Evolutionary conservation across 2,797 vertebrate genomes (phyloP).

Genomic region (Eutrigla gurnardus): DNA sequence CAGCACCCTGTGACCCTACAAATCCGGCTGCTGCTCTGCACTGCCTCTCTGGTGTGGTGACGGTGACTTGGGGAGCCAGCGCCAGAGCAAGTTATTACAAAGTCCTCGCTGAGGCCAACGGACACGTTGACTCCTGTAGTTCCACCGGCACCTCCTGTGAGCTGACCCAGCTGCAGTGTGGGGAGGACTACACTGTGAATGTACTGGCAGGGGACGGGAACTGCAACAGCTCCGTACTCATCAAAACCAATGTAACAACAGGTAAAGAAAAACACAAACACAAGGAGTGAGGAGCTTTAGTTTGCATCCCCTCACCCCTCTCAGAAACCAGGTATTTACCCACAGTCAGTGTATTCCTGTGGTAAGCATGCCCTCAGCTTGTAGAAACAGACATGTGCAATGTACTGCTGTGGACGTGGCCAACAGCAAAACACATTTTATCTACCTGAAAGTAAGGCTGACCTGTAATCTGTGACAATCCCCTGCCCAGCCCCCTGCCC

Average conservation of each 20-base stretch:
- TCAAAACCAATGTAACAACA: conserved; percentile 69
- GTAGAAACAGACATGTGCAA: too few species aligned
- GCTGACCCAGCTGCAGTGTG: conserved; percentile 77
- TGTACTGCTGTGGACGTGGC: too few species aligned
- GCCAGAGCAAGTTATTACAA: conserved; percentile 74
- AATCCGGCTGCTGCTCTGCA: conserved; percentile 61
- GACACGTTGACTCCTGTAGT: conserved; percentile 52
- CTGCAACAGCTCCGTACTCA: conserved; percentile 78
- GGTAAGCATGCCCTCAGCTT: too few species aligned
- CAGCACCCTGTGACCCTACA: conserved; percentile 82
- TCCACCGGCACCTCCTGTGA: conserved; percentile 70
- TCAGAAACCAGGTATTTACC: not conserved
- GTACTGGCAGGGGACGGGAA: conserved; percentile 77
- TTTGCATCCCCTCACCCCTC: not conserved
- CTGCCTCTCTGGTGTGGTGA: conserved; percentile 67
- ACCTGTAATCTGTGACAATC: not conserved
- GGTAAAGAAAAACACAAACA: conserved; percentile 64
- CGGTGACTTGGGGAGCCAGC: conserved; percentile 75
- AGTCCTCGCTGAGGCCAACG: conserved; percentile 66
- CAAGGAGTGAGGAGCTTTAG: not conserved
- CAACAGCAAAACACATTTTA: too few species aligned
- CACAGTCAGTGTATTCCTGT: not conserved
- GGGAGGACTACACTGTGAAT: conserved; percentile 74
- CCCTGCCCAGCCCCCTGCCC: conserved; percentile 78
- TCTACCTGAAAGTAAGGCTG: not conserved